Base-by-base conservation (phyloP, 37 sponge, comb jelly and placozoan species). In the Dysidea cf. avara region DNA sequence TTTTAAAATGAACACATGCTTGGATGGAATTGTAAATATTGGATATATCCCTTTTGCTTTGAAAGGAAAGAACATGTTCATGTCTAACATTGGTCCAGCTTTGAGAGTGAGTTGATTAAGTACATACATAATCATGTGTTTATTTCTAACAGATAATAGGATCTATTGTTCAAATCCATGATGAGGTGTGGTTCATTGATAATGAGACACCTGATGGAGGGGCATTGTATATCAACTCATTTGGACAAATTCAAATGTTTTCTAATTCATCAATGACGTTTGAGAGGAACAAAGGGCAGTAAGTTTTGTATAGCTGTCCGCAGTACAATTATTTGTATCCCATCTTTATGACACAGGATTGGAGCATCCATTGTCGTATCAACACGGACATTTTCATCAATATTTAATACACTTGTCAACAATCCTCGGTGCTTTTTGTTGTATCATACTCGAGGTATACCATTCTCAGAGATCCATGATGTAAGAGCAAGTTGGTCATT, bases 281-380 rank as follows among this genome's bases (percentile, higher is more conserved):
- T 75, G 32, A 51, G 7, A 47, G 39, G 31, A 83, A 83, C 56
- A 50, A 24, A 22, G 83, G 83, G 39, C 75, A 56, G 83, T 83
- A 57, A 26, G n/a, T n/a, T n/a, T n/a, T n/a, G n/a, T n/a, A n/a
- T n/a, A n/a, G n/a, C n/a, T n/a, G n/a, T n/a, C n/a, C n/a, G n/a
- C n/a, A n/a, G n/a, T n/a, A n/a, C n/a, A n/a, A n/a, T n/a, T n/a
- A n/a, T n/a, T n/a, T n/a, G n/a, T n/a, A n/a, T n/a, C n/a, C n/a
- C n/a, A n/a, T n/a, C n/a, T n/a, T n/a, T 64, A 66, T 66, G 7
- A 2, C 28, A 7, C 31, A 83, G 83, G 53, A 52, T 75, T 31
- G 83, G 83, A 57, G 67, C 83, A 20, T 55, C 68, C 18, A 82
- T 82, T 11, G 39, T 64, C 13, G 83, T 82, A 38, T 38, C 57